Percentiles rank a stretch among this genome's conserved stretches.
phyloP scores from a whole-genome alignment of 2,888 invertebrate genomes.

The Dryobotodes eremita region DNA sequence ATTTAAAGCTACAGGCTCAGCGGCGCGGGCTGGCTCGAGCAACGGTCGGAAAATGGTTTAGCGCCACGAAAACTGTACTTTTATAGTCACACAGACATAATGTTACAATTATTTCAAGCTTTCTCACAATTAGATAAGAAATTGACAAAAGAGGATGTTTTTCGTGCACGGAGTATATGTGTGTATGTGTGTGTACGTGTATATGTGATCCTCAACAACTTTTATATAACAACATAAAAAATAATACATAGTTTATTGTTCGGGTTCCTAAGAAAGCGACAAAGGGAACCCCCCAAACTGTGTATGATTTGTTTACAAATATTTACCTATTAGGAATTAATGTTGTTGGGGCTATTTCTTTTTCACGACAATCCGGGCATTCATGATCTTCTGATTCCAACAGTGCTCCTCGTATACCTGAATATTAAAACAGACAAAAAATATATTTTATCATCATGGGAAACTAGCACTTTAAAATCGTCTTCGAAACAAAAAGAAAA shows the following conservation, averaged over 20 bases:
- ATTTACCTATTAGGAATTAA: slow-evolving; percentile 95
- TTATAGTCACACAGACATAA: too few relatives aligned
- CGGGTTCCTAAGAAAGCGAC: neutral
- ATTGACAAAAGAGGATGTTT: too few relatives aligned
- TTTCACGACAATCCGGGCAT: slow-evolving; percentile 98
- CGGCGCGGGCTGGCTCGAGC: too few relatives aligned
- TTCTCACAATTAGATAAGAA: too few relatives aligned
- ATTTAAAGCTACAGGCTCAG: too few relatives aligned
- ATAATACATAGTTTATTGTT: neutral
- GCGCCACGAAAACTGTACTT: too few relatives aligned
- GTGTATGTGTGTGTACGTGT: too few relatives aligned
- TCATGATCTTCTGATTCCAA: slow-evolving; percentile 98
- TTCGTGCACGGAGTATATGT: too few relatives aligned
- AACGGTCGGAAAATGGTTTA: too few relatives aligned
- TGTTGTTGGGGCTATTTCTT: slow-evolving; percentile 97
- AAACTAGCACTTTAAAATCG: neutral
- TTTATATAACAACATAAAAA: neutral
- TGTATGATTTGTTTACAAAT: neutral
- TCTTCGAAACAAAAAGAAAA: neutral
- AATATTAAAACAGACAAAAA: slow-evolving; percentile 55
- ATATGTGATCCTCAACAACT: neutral
- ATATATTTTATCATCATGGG: neutral
- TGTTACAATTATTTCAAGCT: too few relatives aligned
- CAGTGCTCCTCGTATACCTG: slow-evolving; percentile 96
- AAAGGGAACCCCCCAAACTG: neutral